Evolutionary conservation across 2,888 invertebrate species (phyloP), one percentile per base, ranked within the genome.

Genomic region (Sclerodermus sp.): DNA sequence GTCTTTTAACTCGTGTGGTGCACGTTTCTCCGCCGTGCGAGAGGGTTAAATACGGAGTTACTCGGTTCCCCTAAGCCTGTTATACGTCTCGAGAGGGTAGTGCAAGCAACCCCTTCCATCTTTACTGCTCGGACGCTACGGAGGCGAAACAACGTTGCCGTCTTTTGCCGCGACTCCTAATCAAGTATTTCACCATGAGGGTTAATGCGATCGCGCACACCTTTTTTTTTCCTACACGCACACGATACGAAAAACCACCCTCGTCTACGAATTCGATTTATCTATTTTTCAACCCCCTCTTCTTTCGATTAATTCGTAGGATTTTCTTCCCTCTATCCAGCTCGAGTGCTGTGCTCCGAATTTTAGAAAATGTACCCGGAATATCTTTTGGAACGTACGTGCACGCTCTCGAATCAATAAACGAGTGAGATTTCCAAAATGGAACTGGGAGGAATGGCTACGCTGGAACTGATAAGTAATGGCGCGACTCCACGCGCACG

Each of bases 1-100:
- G 69, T 73, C 74, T 74, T 71, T 73, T 70, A 73, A 71, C 71
- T 71, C 68, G 62, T 66, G 61, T 58, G 60, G 54, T 53, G 52
- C 66, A 58, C 59, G 61, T 56, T 62, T 55, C 57, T 62, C 59
- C 61, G 58, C 49, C 59, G 57, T 63, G 55, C 56, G 64, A 67
- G 64, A 60, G 62, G 66, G 65, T 66, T 64, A 60, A 66, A 63
- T 58, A 60, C 58, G 53, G 60, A 58, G 61, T 59, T 63, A 64
- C 64, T 58, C 55, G 55, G 46, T 51, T 60, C 56, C 57, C 55
- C 56, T 68, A 65, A 64, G 55, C 65, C 61, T 59, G 60, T 63
- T 63, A 66, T 59, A 53, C 58, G 56, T 65, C 63, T 61, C 63
- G 57, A 61, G 63, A 55, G 63, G 58, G 57, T 56, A 64, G 51